Evolutionary conservation across 2,113 vertebrate genomes (phyloP).

Genomic region (Saimiri boliviensis): DNA sequence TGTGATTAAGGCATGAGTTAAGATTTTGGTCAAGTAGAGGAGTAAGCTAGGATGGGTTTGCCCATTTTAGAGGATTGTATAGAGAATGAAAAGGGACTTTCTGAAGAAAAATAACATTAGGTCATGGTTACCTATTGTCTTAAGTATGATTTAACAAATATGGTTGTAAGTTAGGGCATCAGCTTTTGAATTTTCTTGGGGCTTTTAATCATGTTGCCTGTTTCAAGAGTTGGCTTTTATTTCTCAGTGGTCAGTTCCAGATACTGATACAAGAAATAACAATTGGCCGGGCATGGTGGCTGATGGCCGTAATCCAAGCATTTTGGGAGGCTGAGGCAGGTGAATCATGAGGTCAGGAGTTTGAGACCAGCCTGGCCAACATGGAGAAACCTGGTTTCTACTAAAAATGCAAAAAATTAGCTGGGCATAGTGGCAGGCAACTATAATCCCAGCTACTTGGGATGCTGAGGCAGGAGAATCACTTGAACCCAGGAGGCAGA

Average conservation of each 20-base stretch:
- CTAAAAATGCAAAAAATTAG: too few species aligned
- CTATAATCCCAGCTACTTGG: too few species aligned
- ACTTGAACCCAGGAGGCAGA: too few species aligned
- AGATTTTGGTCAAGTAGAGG: constrained; percentile 7
- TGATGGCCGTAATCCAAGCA: too few species aligned
- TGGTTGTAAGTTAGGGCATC: constrained; percentile 53
- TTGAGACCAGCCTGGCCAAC: too few species aligned
- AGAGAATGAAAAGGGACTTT: constrained; percentile 38
- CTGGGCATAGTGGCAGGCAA: too few species aligned
- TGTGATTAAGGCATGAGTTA: constrained; percentile 57
- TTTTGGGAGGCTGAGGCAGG: too few species aligned
- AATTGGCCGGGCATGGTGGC: too few species aligned
- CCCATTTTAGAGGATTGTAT: neutral
- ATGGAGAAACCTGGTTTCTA: too few species aligned
- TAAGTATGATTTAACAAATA: constrained; percentile 34
- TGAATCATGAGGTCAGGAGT: too few species aligned
- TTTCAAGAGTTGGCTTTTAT: constrained; percentile 46
- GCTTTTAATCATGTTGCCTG: constrained; percentile 27
- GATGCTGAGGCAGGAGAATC: too few species aligned
- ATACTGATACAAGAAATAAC: neutral
- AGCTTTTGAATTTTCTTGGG: constrained; percentile 38
- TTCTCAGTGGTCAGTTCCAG: neutral
- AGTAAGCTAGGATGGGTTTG: neutral
- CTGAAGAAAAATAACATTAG: constrained; percentile 45
- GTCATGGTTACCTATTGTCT: constrained; percentile 13